Conservation (phyloP, 2,888 invertebrate genomes). For the Phania funesta region DNA sequence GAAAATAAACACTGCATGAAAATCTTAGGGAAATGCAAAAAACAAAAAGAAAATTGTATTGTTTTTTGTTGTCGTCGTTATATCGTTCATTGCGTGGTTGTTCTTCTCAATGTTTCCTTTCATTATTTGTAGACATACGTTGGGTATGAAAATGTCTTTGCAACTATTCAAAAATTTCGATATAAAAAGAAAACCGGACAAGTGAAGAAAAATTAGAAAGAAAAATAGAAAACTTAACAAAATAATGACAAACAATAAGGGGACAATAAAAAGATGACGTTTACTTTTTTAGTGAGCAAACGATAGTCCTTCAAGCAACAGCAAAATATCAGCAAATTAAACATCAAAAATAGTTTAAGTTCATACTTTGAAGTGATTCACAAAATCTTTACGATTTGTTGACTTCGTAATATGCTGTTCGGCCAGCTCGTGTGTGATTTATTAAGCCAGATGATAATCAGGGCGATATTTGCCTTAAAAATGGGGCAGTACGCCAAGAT, state of each 20-base stretch:
- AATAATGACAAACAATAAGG: constrained; percentile 5
- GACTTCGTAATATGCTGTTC: too few relatives aligned
- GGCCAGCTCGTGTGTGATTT: too few relatives aligned
- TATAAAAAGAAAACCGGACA: constrained; percentile 7
- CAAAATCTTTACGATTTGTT: too few relatives aligned
- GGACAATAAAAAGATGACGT: not conserved
- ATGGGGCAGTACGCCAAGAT: too few relatives aligned
- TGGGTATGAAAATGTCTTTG: constrained; percentile 24
- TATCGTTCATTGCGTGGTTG: constrained; percentile 3
- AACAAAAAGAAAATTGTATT: constrained; percentile 23
- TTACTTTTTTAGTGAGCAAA: not conserved
- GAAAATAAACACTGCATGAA: constrained; percentile 12
- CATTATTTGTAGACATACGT: constrained; percentile 3
- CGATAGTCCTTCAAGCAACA: constrained; percentile 5
- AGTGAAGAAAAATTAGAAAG: not conserved
- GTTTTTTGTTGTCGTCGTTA: constrained; percentile 1
- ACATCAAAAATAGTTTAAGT: not conserved
- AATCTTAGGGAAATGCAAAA: constrained; percentile 40
- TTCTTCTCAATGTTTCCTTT: constrained; percentile 20
- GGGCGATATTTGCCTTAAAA: too few relatives aligned
- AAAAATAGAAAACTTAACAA: not conserved
- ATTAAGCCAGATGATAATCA: too few relatives aligned
- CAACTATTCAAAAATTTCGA: constrained; percentile 29
- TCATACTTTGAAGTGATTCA: not conserved
- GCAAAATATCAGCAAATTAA: not conserved